phyloP scores from a whole-genome alignment of 2,888 invertebrate species.

The Branchipolynoe longqiensis region DNA sequence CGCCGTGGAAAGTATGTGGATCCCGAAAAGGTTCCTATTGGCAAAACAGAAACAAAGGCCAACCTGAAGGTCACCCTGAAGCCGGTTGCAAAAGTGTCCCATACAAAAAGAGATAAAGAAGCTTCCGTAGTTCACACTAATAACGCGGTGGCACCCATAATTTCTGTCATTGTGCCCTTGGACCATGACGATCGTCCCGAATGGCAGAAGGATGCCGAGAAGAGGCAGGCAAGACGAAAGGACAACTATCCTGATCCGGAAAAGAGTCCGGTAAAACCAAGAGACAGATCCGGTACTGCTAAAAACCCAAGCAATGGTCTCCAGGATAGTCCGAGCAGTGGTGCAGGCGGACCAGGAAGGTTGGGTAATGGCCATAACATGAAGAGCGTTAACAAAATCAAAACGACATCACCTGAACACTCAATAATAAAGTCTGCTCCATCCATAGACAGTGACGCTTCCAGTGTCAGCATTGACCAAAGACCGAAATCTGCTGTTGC shows the following conservation, averaged over 20 bases:
- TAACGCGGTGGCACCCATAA: too few relatives aligned
- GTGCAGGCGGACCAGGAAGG: neutral
- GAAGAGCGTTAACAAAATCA: neutral
- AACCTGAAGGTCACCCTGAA: neutral
- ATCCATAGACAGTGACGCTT: too few relatives aligned
- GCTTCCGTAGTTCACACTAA: neutral
- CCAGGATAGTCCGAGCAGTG: neutral
- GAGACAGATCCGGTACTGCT: neutral
- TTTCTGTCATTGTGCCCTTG: conserved; percentile 12
- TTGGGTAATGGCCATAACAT: neutral
- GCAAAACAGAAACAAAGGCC: neutral
- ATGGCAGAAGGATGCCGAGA: conserved; percentile 77
- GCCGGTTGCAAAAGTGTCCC: neutral
- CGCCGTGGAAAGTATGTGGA: conserved; percentile 68
- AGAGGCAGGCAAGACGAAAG: conserved; percentile 71
- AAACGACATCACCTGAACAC: too few relatives aligned
- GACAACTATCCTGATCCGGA: conserved; percentile 65
- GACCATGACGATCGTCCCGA: conserved; percentile 63
- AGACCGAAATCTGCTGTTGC: neutral
- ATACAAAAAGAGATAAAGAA: neutral
- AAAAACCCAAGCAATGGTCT: neutral
- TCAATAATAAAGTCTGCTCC: too few relatives aligned
- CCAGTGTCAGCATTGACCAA: too few relatives aligned
- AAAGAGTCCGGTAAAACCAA: neutral
- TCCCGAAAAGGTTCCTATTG: conserved; percentile 41